phyloP scores from a whole-genome alignment of 2,797 vertebrate genomes.

The Phataginus tricuspis region DNA sequence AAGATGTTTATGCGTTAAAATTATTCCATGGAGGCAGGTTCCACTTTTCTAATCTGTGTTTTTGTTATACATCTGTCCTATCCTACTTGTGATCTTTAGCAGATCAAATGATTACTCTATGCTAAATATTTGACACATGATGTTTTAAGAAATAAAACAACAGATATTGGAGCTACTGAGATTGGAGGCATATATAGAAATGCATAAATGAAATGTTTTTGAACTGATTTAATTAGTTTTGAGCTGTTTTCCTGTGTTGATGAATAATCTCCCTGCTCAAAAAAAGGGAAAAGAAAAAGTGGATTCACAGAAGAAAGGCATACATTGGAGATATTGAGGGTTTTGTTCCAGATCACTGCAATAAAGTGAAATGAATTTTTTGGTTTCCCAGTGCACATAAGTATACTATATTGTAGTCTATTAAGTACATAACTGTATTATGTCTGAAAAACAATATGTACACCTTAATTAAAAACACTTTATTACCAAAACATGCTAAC shows the following conservation, averaged over 20 bases:
- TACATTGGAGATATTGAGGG: too few species aligned
- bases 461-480: too few species aligned
- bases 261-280: neutral
- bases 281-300: neutral
- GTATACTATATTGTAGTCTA: too few species aligned
- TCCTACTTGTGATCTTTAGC: neutral
- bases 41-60: neutral
- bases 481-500: too few species aligned
- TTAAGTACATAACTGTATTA: too few species aligned
- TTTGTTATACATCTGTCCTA: neutral
- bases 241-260: neutral
- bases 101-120: neutral
- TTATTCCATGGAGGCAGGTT: neutral
- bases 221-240: neutral
- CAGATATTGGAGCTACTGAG: neutral
- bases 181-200: neutral
- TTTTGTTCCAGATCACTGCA: too few species aligned
- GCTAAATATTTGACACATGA: neutral
- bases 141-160: neutral
- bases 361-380: too few species aligned
- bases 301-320: neutral
- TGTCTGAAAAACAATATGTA: too few species aligned
- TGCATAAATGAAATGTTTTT: neutral
- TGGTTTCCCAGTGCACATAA: too few species aligned
- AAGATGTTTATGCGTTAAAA: slow-evolving; percentile 42